These are phyloP conservation scores for Argopecten irradians DNA, from an alignment of 1,140 invertebrate species.

Conservation along the genomic window DNA sequence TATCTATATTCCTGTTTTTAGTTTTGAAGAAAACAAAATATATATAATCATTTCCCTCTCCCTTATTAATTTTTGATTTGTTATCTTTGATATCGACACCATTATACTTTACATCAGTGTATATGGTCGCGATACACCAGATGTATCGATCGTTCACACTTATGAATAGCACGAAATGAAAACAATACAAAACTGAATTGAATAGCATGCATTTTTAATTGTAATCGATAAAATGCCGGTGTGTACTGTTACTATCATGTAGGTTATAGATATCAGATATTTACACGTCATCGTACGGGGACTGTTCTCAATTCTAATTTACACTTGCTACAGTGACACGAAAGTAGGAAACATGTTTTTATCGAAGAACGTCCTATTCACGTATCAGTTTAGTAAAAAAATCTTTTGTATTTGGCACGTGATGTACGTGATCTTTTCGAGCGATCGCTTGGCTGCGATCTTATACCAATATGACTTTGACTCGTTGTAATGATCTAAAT, in stretches of 20 bases:
- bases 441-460: too few relatives aligned
- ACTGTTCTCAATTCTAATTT: not conserved
- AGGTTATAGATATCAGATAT: not conserved
- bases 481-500: too few relatives aligned
- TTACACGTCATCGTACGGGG: not conserved
- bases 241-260: not conserved
- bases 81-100: too few relatives aligned
- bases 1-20: too few relatives aligned
- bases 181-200: not conserved
- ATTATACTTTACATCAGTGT: too few relatives aligned
- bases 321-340: not conserved
- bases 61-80: too few relatives aligned
- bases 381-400: too few relatives aligned
- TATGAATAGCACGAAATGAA: not conserved
- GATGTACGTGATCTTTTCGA: too few relatives aligned
- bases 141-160: not conserved
- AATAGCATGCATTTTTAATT: slow-evolving; percentile 9
- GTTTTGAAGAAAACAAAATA: too few relatives aligned
- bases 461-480: too few relatives aligned
- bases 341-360: not conserved
- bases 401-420: too few relatives aligned
- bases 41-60: too few relatives aligned
- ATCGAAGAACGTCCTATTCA: not conserved
- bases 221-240: not conserved
- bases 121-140: not conserved